These are phyloP conservation scores for Tauraco erythrolophus DNA, from an alignment of 2,113 vertebrate species.

Conservation along the genomic window DNA sequence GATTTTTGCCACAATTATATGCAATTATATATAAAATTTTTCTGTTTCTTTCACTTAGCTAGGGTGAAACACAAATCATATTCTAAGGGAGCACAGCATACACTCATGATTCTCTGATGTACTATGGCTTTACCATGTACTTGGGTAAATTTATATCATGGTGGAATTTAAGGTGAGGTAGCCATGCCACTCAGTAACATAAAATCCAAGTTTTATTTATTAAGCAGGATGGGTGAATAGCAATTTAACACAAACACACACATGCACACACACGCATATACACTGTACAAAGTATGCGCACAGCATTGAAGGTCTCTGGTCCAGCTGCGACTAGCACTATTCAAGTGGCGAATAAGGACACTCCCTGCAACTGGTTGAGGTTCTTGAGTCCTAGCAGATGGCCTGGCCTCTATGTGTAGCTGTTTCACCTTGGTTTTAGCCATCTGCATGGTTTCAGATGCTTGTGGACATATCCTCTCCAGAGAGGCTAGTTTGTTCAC, in stretches of 20 bases:
- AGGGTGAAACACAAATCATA: neutral
- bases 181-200: neutral
- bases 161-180: neutral
- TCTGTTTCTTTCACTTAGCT: neutral
- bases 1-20: neutral
- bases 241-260: neutral
- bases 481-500: neutral
- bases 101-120: neutral
- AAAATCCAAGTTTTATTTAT: neutral
- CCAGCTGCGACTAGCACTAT: neutral
- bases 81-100: neutral
- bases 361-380: neutral
- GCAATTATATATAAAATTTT: neutral
- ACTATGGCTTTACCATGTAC: fast-evolving
- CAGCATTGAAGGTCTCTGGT: neutral
- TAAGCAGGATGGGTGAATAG: neutral
- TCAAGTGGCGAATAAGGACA: neutral
- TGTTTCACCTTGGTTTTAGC: neutral
- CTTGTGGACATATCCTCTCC: neutral
- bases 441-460: neutral
- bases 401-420: fast-evolving
- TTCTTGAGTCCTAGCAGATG: neutral
- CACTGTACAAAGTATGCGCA: fast-evolving
- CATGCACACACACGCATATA: fast-evolving
- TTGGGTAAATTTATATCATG: neutral